Evolutionary conservation across 1,140 invertebrate genomes (phyloP), one percentile per base, ranked within the genome.

Genomic region (Drosophila pseudoobscura): DNA sequence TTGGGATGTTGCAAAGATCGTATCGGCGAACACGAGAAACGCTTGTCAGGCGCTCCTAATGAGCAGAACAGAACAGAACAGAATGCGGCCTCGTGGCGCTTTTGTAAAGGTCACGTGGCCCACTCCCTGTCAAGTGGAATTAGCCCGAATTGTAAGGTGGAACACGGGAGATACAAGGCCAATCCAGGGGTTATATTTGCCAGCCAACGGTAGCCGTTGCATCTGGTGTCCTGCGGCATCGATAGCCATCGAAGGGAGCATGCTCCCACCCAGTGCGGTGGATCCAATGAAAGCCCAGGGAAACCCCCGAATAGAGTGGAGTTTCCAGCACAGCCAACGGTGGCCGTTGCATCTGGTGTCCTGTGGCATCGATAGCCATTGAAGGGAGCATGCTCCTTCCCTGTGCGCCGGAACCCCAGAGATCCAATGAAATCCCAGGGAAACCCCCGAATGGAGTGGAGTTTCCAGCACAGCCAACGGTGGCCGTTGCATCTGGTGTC

Each of bases 41-140:
- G 78, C 73, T 85, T 87, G 80, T 85, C 80, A 77, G 70, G 56
- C 52, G 61, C 58, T 62, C 63, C 35, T 88, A 87, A 87, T 87
- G 83, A 87, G 78, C 84, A 66, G 71, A 88, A 88, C 83, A 13
- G 35, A 39, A 13, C 84, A 72, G 71, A 88, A 88, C 83, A 13
- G 35, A 39, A 39, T 11, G 5, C 11, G 35, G 83, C 57, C 82
- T 85, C 82, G 82, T 85, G 79, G 55, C 80, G 62, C 55, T 20
- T 78, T 78, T 78, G 83, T 75, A 57, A 49, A 52, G 66, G 82
- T 72, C 82, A 87, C 83, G 83, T 87, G 83, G 61, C 20, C 45
- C 49, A 49, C 46, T 59, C 55, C 47, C 60, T 87, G 80, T 87
- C 80, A 78, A 87, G 78, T 87, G 78, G 74, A n/a, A 51, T 61